A percentile compares a stretch with the other conserved stretches of the same genome.
phyloP scores from a whole-genome alignment of 2,888 invertebrate genomes.

The Lumbricus terrestris region DNA sequence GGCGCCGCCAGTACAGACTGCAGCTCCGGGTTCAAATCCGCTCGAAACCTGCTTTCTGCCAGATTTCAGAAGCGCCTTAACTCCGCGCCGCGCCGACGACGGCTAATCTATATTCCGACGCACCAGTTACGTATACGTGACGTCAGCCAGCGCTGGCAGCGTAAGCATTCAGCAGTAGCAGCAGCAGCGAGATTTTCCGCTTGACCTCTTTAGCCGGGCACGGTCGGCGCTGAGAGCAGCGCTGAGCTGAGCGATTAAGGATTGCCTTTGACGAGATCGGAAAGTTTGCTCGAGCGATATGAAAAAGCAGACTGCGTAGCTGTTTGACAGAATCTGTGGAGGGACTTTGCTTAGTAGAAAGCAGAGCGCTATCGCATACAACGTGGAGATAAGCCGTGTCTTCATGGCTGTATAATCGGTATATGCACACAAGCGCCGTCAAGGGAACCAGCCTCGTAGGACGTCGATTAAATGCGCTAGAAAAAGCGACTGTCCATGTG shows the following conservation, averaged over 20 bases:
- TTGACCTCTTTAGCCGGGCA: neutral
- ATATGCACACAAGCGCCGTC: neutral
- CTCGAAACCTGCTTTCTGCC: neutral
- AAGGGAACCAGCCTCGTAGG: neutral
- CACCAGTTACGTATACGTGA: neutral
- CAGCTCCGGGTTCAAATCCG: neutral
- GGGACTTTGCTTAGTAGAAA: neutral
- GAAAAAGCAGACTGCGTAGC: neutral
- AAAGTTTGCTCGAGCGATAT: neutral
- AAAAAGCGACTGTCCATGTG: neutral
- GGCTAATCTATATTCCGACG: neutral
- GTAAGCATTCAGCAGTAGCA: neutral
- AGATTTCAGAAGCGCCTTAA: slow-evolving; percentile 16
- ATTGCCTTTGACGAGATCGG: neutral
- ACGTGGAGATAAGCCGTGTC: neutral
- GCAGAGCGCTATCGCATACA: slow-evolving; percentile 3
- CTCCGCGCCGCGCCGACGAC: neutral
- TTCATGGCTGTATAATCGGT: neutral
- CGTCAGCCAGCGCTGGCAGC: neutral
- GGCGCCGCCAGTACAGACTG: neutral
- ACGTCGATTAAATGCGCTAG: neutral
- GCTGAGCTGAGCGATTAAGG: neutral
- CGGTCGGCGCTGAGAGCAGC: slow-evolving; percentile 3
- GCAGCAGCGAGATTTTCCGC: neutral
- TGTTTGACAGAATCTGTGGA: neutral